Base-by-base conservation (phyloP, 2,888 invertebrate genomes). In the Emmelina monodactyla region DNA sequence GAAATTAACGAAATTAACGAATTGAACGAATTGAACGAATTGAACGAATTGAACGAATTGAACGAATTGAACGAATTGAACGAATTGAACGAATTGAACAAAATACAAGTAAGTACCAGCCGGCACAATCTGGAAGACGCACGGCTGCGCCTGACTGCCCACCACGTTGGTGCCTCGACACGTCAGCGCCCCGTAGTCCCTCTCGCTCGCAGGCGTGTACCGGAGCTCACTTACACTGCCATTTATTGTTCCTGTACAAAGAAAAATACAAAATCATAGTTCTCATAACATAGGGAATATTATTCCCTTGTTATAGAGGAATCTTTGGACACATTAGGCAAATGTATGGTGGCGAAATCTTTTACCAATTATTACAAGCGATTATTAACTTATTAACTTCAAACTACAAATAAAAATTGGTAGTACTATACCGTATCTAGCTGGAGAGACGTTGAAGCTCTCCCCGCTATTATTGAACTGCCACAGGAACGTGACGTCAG, bases 381-480 rank as follows among this genome's bases (percentile, higher is more conserved):
- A 19, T 19, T 19, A 19, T 19, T 19, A 19, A 6, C 19, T 19
- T 5, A 5, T 9, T 19, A 19, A 19, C 5, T 6, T 19, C 5
- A 19, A 19, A 19, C 19, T 19, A 6, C 19, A 5, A 19, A 19
- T 5, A 5, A 19, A 19, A 5, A 5, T 6, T 6, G 4, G 9
- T 25, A 7, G n/a, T n/a, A 9, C 25, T 25, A n/a, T n/a, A 80
- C 81, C 79, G 42, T 78, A 80, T 68, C 80, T 63, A 12, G 78
- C 88, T n/a, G 91, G 88, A 9, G 89, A 87, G 2, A 91, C 89
- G 59, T 91, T 89, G 55, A 91, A 90, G 55, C 89, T 90, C 58
- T 92, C 92, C 13, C 92, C 92, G 50, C 92, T 92, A 61, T 92
- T 92, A 63, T 93, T 94, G 71, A 94, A 92, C 58, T 92, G 91